phyloP scores from a whole-genome alignment of 2,797 vertebrate genomes.

The Apogon talboti region DNA sequence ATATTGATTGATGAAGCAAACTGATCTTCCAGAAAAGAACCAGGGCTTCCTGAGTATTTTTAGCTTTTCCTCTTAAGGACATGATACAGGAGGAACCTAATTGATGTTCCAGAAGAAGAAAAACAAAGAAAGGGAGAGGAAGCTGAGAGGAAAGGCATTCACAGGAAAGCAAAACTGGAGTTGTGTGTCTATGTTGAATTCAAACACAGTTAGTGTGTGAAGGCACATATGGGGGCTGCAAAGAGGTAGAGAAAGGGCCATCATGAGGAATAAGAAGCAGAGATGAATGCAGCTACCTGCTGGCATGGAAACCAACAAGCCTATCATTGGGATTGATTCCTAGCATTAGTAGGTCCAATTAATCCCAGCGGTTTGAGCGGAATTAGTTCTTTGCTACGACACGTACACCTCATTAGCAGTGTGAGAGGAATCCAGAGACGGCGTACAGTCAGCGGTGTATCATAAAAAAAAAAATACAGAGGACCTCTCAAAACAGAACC shows the following conservation, averaged over 20 bases:
- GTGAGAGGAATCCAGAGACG: conserved; percentile 54
- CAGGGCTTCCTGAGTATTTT: conserved; percentile 61
- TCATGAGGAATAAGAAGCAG: conserved; percentile 38
- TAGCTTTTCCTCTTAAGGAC: conserved; percentile 42
- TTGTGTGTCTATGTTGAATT: conserved; percentile 24
- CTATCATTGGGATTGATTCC: conserved; percentile 62
- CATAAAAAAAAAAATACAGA: conserved; percentile 31
- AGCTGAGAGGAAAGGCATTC: conserved; percentile 40
- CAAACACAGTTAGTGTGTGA: not conserved
- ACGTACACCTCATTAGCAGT: conserved; percentile 66
- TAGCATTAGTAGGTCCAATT: conserved; percentile 63
- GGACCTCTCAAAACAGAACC: conserved; percentile 35
- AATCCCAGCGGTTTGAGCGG: conserved; percentile 63
- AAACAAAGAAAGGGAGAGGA: conserved; percentile 21
- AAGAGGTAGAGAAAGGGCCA: conserved; percentile 24
- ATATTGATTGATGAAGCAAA: conserved; percentile 49
- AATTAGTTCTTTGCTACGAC: conserved; percentile 68
- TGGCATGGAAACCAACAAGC: conserved; percentile 53
- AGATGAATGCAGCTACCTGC: conserved; percentile 53
- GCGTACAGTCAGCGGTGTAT: conserved; percentile 24
- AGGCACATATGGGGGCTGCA: conserved; percentile 6
- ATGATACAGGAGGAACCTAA: conserved; percentile 52
- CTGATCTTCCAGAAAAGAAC: conserved; percentile 43
- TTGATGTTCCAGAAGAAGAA: conserved; percentile 56
- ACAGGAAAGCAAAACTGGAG: conserved; percentile 24